phyloP scores from a whole-genome alignment of 2,113 vertebrate species.

The Nestor notabilis region DNA sequence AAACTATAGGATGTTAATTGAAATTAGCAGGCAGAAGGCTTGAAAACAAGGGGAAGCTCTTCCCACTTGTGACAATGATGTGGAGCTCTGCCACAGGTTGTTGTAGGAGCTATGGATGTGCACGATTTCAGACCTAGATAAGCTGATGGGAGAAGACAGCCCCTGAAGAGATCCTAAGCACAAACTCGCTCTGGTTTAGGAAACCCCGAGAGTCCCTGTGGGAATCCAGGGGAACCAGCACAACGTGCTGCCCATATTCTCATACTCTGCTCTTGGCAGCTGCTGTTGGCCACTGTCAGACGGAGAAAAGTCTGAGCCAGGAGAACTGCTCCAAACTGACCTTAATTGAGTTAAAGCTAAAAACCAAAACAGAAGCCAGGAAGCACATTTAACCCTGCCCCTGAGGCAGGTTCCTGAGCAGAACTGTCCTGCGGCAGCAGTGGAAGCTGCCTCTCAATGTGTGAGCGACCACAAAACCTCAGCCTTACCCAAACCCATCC shows the following conservation, averaged over 20 bases:
- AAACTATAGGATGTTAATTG: background rate
- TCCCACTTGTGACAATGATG: accelerated
- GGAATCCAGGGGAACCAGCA: background rate
- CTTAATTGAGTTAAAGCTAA: background rate
- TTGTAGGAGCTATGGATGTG: background rate
- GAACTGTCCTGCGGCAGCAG: background rate
- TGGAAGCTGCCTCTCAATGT: background rate
- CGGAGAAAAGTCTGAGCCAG: background rate
- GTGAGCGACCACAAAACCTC: accelerated
- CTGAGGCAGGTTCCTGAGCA: background rate
- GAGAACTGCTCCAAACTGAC: background rate
- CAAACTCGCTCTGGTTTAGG: accelerated
- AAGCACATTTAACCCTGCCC: background rate
- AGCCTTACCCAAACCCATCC: accelerated
- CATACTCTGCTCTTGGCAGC: background rate
- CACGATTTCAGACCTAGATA: background rate
- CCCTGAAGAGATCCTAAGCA: background rate
- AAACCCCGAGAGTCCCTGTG: accelerated
- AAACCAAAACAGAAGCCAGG: background rate
- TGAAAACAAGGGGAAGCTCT: background rate
- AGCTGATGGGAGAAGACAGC: background rate
- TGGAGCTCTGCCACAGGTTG: background rate
- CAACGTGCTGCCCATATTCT: accelerated
- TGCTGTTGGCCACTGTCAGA: background rate
- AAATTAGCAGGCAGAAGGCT: background rate